phyloP scores from a whole-genome alignment of 2,113 vertebrate species.

The Paradisaea rubra region DNA sequence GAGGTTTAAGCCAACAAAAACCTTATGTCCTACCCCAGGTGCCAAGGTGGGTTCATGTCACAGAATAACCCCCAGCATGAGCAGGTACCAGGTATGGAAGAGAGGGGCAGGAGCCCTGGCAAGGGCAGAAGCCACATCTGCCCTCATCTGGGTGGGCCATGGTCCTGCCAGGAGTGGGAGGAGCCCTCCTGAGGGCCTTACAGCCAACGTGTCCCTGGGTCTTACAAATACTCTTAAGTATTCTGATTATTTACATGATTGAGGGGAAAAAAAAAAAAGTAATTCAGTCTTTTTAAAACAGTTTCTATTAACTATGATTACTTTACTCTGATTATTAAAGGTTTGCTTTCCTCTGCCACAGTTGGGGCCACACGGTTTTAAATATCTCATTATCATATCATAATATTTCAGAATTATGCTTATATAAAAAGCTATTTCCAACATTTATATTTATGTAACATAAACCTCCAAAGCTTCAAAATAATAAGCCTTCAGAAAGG shows the following conservation, averaged over 20 bases:
- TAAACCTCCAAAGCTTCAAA: neutral
- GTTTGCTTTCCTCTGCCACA: neutral
- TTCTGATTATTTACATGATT: neutral
- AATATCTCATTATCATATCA: neutral
- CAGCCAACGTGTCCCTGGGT: neutral
- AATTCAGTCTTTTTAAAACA: neutral
- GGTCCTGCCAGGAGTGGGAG: neutral
- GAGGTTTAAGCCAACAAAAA: neutral
- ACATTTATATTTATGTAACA: neutral
- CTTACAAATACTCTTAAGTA: neutral
- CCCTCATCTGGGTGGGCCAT: accelerated
- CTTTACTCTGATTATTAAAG: neutral
- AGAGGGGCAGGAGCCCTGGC: neutral
- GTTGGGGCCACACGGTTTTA: neutral
- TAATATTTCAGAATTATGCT: neutral
- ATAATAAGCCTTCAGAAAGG: neutral
- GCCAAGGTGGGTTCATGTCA: neutral
- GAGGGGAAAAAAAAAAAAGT: neutral
- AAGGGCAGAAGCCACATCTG: neutral
- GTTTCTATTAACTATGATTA: neutral
- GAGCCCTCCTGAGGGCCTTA: neutral
- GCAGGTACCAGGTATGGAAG: neutral
- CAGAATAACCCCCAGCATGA: neutral
- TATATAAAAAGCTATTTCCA: neutral
- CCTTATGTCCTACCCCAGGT: neutral